Evolutionary conservation across 2,113 vertebrate genomes (phyloP).

Genomic region (Laticauda colubrina): DNA sequence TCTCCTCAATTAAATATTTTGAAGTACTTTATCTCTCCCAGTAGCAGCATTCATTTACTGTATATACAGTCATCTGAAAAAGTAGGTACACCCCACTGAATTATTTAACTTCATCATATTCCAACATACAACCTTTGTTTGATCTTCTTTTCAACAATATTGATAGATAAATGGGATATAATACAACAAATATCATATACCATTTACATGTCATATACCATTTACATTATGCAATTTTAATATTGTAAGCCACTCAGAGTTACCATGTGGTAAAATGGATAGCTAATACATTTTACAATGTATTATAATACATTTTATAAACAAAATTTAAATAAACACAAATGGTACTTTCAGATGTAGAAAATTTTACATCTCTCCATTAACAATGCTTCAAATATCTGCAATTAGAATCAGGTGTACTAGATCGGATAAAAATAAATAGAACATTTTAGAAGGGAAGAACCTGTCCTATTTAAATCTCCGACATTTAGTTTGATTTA

Average conservation of each 20-base stretch:
- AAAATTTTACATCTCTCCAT: neutral
- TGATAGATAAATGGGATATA: neutral
- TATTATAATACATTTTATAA: neutral
- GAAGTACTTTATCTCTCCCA: neutral
- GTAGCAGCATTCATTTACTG: neutral
- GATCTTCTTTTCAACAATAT: neutral
- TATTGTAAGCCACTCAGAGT: neutral
- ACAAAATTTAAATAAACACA: neutral
- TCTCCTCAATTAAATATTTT: neutral
- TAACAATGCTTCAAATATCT: neutral
- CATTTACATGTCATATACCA: neutral
- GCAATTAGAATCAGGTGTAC: neutral
- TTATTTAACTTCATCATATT: neutral
- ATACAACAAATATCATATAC: neutral
- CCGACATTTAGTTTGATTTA: no score
- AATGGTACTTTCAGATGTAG: neutral
- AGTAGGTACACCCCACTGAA: neutral
- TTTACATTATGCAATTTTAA: neutral
- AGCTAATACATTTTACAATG: neutral
- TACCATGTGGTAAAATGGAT: neutral
- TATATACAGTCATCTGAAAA: neutral
- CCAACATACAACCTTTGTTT: neutral
- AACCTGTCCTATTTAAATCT: neutral
- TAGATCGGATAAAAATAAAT: neutral
- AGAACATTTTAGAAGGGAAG: neutral